A percentile compares a stretch with the other conserved stretches of the same genome.
Evolutionary conservation across 2,113 vertebrate genomes (phyloP).

Genomic region (Clarias gariepinus): DNA sequence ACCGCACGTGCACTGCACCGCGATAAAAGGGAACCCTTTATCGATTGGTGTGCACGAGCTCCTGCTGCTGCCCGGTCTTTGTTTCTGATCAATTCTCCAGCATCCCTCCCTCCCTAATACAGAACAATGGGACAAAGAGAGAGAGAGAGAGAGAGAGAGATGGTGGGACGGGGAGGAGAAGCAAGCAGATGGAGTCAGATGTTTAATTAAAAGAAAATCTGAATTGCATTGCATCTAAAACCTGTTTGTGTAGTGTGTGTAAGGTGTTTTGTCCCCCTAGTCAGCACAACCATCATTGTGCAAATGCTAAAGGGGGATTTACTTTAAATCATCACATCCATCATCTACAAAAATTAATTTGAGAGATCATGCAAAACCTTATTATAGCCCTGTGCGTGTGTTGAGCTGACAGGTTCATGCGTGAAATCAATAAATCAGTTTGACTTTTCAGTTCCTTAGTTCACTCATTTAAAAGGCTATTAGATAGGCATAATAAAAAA

Average conservation of each 20-base stretch:
- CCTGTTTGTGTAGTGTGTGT: not conserved
- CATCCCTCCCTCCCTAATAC: conserved; percentile 15
- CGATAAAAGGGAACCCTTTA: not conserved
- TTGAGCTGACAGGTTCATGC: not conserved
- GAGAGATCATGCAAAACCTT: not conserved
- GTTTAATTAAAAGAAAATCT: conserved; percentile 24
- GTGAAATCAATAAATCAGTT: not conserved
- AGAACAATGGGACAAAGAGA: conserved; percentile 29
- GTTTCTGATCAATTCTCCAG: conserved; percentile 18
- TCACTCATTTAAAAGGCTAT: not conserved
- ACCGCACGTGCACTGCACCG: not conserved
- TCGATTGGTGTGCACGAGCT: not conserved
- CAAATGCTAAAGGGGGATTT: not conserved
- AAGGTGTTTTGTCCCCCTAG: not conserved
- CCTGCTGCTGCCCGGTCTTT: conserved; percentile 18
- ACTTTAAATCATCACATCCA: not conserved
- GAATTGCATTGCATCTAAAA: conserved; percentile 2
- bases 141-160: not conserved
- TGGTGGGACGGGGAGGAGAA: not conserved
- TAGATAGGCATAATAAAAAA: not conserved
- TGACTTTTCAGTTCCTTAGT: not conserved
- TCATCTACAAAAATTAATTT: not conserved
- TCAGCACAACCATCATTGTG: not conserved
- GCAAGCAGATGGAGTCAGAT: conserved; percentile 17
- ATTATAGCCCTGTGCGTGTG: not conserved